A percentile compares a stretch with the other conserved stretches of the same genome.
These are phyloP conservation scores for Hydrozoanthus gracilis DNA, from an alignment of 92 coral and sea anemone genomes.

Conservation along the genomic window DNA sequence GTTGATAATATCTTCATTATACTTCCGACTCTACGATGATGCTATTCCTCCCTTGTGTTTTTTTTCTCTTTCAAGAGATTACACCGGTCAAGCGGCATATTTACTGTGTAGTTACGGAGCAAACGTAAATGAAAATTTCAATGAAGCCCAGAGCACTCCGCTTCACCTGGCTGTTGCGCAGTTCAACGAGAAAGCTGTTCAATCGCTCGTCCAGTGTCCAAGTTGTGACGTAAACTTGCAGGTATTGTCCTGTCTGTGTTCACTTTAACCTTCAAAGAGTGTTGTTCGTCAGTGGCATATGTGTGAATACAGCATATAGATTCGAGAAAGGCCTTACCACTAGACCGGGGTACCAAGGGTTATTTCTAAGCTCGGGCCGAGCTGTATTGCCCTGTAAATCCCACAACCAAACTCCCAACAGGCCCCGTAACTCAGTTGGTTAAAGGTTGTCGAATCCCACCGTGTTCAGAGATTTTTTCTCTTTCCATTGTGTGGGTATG, in stretches of 20 bases:
- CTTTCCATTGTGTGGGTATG: too few species aligned
- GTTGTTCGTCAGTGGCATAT: not conserved
- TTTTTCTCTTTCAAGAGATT: not conserved
- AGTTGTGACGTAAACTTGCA: constrained; percentile 26
- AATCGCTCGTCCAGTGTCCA: constrained; percentile 1
- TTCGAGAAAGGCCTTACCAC: too few species aligned
- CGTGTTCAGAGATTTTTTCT: too few species aligned
- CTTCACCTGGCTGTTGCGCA: constrained; percentile 25
- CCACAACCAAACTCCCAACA: too few species aligned
- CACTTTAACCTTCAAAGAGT: not conserved
- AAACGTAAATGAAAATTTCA: not conserved
- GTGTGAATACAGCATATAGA: not conserved
- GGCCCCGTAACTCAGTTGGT: too few species aligned
- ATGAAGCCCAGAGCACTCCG: constrained; percentile 10
- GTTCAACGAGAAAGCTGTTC: constrained; percentile 1
- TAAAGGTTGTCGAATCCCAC: too few species aligned
- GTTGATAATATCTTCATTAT: too few species aligned
- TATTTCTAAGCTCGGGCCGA: too few species aligned
- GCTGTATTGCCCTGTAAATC: too few species aligned
- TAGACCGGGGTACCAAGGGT: too few species aligned
- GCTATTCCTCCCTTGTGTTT: too few species aligned
- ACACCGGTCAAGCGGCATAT: constrained; percentile 5
- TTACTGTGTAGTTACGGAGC: constrained; percentile 6
- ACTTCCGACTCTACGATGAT: too few species aligned
- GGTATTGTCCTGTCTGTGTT: not conserved